Evolutionary conservation across 2,888 invertebrate species (phyloP), one percentile per base, ranked within the genome.

Genomic region (Parascotia fuliginaria): DNA sequence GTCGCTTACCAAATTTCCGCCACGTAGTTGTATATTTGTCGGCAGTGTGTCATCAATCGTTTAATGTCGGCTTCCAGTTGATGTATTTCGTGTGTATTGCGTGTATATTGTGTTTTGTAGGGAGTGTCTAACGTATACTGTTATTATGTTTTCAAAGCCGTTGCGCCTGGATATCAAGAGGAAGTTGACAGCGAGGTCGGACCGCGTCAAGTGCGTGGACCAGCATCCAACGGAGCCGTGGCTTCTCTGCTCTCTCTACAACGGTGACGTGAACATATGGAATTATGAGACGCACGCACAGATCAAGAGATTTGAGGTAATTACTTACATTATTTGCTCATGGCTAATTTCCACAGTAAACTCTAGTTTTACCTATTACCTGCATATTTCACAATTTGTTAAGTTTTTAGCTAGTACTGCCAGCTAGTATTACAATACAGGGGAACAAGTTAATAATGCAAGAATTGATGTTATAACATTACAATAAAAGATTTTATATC

Each of bases 181-280:
- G 81, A 98, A 98, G 89, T 92, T 99, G 83, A 97, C 99, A 46
- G 98, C 99, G 43, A 95, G 99, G 65, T 99, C 99, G 6, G 99
- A 99, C 89, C 95, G 99, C 66, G 99, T 99, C 41, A 99, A 99
- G 92, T 97, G 97, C 85, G 98, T 98, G 9, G 99, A 99, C 87
- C 94, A 99, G 66, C 99, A 99, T 87, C 99, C 99, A 0, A 94
- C 96, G 31, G 99, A 99, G 84, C 98, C 99, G 65, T 99, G 99
- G 99, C 97, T 99, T 95, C 93, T 99, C 42, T 99, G 98, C 73
- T 98, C 98, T 29, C 93, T 99, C 24, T 99, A 99, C 93, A 99
- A 98, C 92, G 99, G 99, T 70, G 98, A 99, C 92, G 98, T 99
- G 72, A 99, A 99, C 93, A 97, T 99, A 78, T 99, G 99, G 99